phyloP scores from a whole-genome alignment of 2,113 vertebrate species.

The Etheostoma spectabile region DNA sequence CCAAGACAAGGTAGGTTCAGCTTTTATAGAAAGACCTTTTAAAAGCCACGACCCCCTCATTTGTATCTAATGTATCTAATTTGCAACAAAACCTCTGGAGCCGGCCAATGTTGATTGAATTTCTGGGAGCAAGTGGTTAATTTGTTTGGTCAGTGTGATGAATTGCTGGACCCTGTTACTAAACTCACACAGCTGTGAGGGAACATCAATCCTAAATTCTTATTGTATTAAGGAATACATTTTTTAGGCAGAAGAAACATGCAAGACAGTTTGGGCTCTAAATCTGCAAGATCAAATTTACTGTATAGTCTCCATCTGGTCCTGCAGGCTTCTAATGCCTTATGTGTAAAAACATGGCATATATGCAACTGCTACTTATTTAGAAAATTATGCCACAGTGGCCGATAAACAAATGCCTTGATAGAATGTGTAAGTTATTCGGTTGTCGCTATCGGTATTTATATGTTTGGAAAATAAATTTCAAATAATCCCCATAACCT shows the following conservation, averaged over 20 bases:
- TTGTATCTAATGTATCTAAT: slow-evolving; percentile 65
- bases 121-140: slow-evolving; percentile 58
- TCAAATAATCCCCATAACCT: slow-evolving; percentile 70
- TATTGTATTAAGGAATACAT: not conserved
- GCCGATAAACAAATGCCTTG: slow-evolving; percentile 70
- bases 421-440: slow-evolving; percentile 55
- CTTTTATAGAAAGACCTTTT: slow-evolving; percentile 40
- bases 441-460: slow-evolving; percentile 67
- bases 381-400: slow-evolving; percentile 44
- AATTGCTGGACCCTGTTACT: slow-evolving; percentile 32
- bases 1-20: slow-evolving; percentile 52
- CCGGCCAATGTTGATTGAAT: slow-evolving; percentile 59
- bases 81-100: slow-evolving; percentile 60
- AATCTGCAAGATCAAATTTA: not conserved
- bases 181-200: slow-evolving; percentile 46
- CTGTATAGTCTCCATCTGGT: not conserved
- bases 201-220: not conserved
- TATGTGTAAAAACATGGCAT: slow-evolving; percentile 13
- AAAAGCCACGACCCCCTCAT: slow-evolving; percentile 52
- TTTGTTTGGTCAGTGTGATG: slow-evolving; percentile 64
- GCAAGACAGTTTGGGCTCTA: not conserved
- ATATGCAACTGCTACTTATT: slow-evolving; percentile 34
- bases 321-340: not conserved
- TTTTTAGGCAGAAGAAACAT: not conserved
- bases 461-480: slow-evolving; percentile 70